These are phyloP conservation scores for Lysandra bellargus DNA, from an alignment of 2,888 invertebrate species.

Conservation along the genomic window DNA sequence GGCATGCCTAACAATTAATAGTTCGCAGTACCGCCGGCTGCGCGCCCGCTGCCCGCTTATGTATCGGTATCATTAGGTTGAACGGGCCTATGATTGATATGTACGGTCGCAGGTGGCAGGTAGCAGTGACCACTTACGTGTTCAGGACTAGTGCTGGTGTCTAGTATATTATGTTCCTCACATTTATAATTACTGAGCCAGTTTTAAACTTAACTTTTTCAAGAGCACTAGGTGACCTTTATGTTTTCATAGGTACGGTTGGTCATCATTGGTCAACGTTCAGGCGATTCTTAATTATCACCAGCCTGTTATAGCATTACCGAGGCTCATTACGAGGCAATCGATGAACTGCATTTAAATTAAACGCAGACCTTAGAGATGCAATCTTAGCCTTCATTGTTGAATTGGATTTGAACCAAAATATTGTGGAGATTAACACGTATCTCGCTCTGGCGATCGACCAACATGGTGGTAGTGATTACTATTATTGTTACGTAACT, in stretches of 20 bases:
- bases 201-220: neutral
- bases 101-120: neutral
- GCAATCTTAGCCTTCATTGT: neutral
- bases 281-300: neutral
- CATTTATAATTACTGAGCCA: neutral
- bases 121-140: neutral
- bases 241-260: neutral
- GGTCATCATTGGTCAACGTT: neutral
- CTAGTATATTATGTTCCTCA: neutral
- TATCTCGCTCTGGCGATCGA: conserved; percentile 24
- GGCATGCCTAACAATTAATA: conserved; percentile 31
- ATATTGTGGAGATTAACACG: neutral
- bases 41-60: neutral
- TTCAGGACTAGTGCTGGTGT: neutral
- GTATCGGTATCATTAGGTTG: conserved; percentile 27
- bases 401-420: conserved; percentile 30
- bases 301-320: neutral
- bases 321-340: neutral
- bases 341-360: neutral
- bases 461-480: conserved; percentile 20
- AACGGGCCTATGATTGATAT: conserved; percentile 6
- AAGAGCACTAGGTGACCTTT: neutral
- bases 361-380: neutral
- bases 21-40: conserved; percentile 16
- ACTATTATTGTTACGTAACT: conserved; percentile 12